These are phyloP conservation scores for Stichopus chloronotus DNA, from an alignment of 35 echinoderm and acorn worm species.

Conservation along the genomic window DNA sequence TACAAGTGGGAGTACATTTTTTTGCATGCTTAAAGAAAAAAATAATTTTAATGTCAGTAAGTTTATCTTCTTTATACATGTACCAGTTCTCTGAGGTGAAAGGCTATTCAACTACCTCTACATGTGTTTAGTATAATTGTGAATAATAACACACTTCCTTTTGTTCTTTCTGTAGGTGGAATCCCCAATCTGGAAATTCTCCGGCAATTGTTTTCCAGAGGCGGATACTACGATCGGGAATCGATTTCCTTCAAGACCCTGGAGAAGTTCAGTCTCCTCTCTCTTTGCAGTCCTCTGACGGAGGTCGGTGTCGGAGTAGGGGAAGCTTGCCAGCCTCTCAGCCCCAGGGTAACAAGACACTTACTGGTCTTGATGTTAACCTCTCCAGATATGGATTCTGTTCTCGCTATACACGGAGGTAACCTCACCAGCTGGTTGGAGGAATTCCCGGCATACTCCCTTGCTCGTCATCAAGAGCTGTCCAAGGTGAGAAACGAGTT, in stretches of 20 bases:
- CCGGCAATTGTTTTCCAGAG: constrained; percentile 69
- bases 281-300: constrained; percentile 60
- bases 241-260: constrained; percentile 68
- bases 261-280: constrained; percentile 73
- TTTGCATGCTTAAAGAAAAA: no score
- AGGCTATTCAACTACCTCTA: no score
- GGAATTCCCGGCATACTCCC: constrained; percentile 92
- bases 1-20: no score
- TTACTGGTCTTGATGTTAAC: constrained; percentile 70
- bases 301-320: constrained; percentile 73
- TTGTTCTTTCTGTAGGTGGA: constrained; percentile 41
- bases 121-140: no score
- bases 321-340: constrained; percentile 57
- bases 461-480: constrained; percentile 79
- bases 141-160: background rate
- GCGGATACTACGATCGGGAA: constrained; percentile 73
- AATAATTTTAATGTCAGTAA: no score
- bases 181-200: constrained; percentile 82
- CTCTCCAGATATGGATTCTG: constrained; percentile 57
- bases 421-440: constrained; percentile 86
- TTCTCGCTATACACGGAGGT: constrained; percentile 54
- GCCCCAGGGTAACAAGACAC: constrained; percentile 65
- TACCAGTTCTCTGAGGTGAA: no score
- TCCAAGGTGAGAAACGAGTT: constrained; percentile 61
- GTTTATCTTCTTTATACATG: no score